A percentile compares a stretch with the other conserved stretches of the same genome.
Conservation (phyloP, 2,797 vertebrate genomes). For the Eulemur rubriventer region DNA sequence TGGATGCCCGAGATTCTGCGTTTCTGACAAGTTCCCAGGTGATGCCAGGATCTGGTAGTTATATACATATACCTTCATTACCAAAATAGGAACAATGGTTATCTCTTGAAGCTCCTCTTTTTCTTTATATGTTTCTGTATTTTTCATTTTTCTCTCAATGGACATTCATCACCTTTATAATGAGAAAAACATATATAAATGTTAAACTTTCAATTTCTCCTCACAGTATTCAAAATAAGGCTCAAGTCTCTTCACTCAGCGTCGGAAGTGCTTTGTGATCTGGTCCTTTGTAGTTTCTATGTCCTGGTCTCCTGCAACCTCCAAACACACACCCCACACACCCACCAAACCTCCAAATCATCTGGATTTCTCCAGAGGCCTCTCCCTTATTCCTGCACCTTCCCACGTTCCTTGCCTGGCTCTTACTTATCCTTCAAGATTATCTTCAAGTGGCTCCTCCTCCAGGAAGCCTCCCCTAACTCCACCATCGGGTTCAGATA, state of each 20-base stretch:
- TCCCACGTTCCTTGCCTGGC: neutral
- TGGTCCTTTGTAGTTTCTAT: neutral
- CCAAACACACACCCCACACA: neutral
- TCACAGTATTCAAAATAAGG: neutral
- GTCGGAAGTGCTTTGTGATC: neutral
- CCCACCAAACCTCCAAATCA: neutral
- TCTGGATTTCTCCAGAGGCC: neutral
- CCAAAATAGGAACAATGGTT: neutral
- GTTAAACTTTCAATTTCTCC: neutral
- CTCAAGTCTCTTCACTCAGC: neutral
- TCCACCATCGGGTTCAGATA: neutral
- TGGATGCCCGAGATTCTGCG: neutral
- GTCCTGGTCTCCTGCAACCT: neutral
- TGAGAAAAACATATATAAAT: neutral
- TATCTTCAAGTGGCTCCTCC: neutral
- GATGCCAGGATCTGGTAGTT: neutral
- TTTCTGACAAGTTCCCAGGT: neutral
- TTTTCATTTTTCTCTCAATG: neutral
- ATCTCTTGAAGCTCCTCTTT: neutral
- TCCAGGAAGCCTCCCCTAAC: neutral
- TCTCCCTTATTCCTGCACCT: neutral
- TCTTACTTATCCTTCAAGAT: neutral
- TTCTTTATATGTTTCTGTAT: neutral
- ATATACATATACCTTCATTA: neutral
- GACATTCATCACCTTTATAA: neutral